These are phyloP conservation scores for Laticauda colubrina DNA, from an alignment of 2,113 vertebrate species.

Conservation along the genomic window DNA sequence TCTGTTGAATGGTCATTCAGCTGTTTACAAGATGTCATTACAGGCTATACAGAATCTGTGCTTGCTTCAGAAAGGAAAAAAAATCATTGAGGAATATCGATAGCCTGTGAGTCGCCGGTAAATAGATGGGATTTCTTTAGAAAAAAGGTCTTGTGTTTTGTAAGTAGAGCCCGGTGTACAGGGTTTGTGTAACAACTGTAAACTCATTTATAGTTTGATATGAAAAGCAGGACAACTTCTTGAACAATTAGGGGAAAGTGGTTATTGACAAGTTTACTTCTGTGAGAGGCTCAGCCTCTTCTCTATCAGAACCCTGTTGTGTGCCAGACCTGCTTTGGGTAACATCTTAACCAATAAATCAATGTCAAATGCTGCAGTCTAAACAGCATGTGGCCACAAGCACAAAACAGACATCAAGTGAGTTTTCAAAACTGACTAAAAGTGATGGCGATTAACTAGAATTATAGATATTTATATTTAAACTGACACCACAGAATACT, in stretches of 20 bases:
- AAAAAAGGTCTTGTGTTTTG: slow-evolving; percentile 55
- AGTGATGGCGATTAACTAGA: slow-evolving; percentile 74
- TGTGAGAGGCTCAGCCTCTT: slow-evolving; percentile 60
- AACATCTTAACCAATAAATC: slow-evolving; percentile 69
- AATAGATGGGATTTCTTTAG: slow-evolving; percentile 57
- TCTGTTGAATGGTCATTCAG: slow-evolving; percentile 50
- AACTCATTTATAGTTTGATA: slow-evolving; percentile 44
- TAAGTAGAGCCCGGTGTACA: slow-evolving; percentile 59
- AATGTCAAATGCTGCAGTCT: slow-evolving; percentile 60
- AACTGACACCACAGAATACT: slow-evolving; percentile 79
- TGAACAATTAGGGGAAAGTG: slow-evolving; percentile 46
- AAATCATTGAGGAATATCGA: slow-evolving; percentile 51
- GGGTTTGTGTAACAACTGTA: slow-evolving; percentile 57
- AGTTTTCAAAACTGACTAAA: slow-evolving; percentile 73
- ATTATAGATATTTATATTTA: slow-evolving; percentile 82
- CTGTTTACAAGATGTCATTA: slow-evolving; percentile 64
- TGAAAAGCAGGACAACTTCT: slow-evolving; percentile 57
- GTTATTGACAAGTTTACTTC: slow-evolving; percentile 60
- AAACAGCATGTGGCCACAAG: slow-evolving; percentile 53
- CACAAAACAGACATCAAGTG: slow-evolving; percentile 58
- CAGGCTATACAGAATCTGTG: slow-evolving; percentile 57
- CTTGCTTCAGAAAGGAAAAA: slow-evolving; percentile 52
- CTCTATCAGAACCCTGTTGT: slow-evolving; percentile 56
- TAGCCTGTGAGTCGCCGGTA: slow-evolving; percentile 47
- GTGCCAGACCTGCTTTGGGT: slow-evolving; percentile 52